Percentiles rank a stretch among this genome's conserved stretches.
Evolutionary conservation across 2,888 invertebrate genomes (phyloP).

Genomic region (Agrilus mali): DNA sequence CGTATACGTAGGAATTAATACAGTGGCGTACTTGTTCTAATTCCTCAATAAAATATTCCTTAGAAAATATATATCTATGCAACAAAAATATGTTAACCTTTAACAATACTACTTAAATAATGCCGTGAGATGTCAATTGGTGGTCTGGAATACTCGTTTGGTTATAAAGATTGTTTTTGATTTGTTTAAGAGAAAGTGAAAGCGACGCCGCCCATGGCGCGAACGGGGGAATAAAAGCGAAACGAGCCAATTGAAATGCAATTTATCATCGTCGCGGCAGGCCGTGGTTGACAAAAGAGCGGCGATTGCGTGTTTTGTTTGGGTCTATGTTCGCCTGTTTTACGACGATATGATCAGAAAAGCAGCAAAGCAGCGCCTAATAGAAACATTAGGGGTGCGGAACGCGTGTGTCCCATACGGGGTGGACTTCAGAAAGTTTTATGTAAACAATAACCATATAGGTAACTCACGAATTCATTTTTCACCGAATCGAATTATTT

Average conservation of each 20-base stretch:
- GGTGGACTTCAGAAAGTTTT: too few relatives aligned
- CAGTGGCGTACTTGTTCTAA: background rate
- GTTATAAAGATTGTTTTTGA: background rate
- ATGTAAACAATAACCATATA: too few relatives aligned
- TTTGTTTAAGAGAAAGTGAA: background rate
- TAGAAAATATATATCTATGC: too few relatives aligned
- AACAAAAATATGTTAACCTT: too few relatives aligned
- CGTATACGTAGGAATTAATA: too few relatives aligned
- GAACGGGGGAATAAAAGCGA: slow-evolving; percentile 13
- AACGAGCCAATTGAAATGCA: slow-evolving; percentile 29
- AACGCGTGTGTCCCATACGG: background rate
- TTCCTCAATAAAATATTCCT: slow-evolving; percentile 1
- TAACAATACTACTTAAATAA: too few relatives aligned
- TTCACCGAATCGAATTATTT: too few relatives aligned
- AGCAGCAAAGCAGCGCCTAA: slow-evolving; percentile 13
- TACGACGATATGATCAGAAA: slow-evolving; percentile 20
- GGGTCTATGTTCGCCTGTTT: slow-evolving; percentile 27
- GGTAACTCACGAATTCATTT: too few relatives aligned
- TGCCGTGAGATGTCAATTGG: too few relatives aligned
- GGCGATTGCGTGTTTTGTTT: slow-evolving; percentile 29
- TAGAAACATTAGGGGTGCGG: slow-evolving; percentile 10
- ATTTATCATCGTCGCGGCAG: slow-evolving; percentile 34
- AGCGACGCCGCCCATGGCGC: slow-evolving; percentile 8
- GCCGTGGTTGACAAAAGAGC: slow-evolving; percentile 29
- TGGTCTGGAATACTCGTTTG: too few relatives aligned